A percentile compares a stretch with the other conserved stretches of the same genome.
phyloP scores from a whole-genome alignment of 2,113 vertebrate species.

The Tragelaphus imberbis region DNA sequence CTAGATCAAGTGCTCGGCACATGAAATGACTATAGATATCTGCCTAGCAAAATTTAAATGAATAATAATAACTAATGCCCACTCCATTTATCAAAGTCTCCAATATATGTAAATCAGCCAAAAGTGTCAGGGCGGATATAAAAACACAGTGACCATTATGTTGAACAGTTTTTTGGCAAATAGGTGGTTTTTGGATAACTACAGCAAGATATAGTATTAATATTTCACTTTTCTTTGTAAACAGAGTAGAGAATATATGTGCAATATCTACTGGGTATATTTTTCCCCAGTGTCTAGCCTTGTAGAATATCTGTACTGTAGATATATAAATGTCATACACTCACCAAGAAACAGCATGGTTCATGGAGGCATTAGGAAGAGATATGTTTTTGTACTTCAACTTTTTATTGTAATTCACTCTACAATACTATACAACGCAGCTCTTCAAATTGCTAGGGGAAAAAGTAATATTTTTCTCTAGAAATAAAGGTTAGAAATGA shows the following conservation, averaged over 20 bases:
- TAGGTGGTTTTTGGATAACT: neutral
- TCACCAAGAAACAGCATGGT: conserved; percentile 33
- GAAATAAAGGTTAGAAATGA: conserved; percentile 38
- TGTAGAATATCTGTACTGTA: neutral
- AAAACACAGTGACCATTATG: neutral
- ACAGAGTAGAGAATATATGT: neutral
- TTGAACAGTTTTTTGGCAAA: neutral
- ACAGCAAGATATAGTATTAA: neutral
- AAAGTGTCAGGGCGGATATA: neutral
- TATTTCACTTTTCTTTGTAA: neutral
- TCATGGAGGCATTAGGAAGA: conserved; percentile 48
- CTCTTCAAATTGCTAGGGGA: neutral
- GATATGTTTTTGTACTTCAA: conserved; percentile 47
- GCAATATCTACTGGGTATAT: neutral
- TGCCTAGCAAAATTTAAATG: neutral
- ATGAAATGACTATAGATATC: neutral
- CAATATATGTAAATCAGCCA: neutral
- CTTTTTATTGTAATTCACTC: conserved; percentile 62
- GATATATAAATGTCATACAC: conserved; percentile 50
- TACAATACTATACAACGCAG: conserved; percentile 5
- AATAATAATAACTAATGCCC: neutral
- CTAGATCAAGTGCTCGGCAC: neutral
- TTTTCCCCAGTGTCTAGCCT: conserved; percentile 22
- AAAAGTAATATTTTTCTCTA: conserved; percentile 35
- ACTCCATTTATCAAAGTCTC: neutral